Percentiles rank a stretch among this genome's conserved stretches.
These are phyloP conservation scores for Bos indicus DNA, from an alignment of 2,113 vertebrate genomes.

Conservation along the genomic window DNA sequence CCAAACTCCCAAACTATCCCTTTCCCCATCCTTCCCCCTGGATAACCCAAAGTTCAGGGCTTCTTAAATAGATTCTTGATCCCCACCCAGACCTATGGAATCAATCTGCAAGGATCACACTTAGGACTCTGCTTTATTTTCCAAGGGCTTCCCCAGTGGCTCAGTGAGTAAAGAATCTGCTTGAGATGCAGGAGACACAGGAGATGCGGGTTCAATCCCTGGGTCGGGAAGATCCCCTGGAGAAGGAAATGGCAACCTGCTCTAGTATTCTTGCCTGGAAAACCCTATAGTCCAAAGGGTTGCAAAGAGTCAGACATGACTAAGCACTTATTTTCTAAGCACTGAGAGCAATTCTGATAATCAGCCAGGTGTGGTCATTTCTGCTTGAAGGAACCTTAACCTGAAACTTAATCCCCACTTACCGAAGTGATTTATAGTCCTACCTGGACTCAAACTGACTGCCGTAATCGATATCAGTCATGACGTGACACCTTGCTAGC, in stretches of 20 bases:
- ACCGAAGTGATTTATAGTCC: neutral
- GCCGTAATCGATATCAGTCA: neutral
- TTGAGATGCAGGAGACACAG: neutral
- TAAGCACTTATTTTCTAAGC: neutral
- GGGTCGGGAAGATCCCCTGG: neutral
- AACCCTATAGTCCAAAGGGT: neutral
- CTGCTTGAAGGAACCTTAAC: neutral
- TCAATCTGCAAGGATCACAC: neutral
- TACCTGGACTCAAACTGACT: neutral
- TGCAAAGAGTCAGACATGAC: neutral
- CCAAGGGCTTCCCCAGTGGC: neutral
- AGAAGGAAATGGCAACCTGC: neutral
- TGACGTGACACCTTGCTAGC: neutral
- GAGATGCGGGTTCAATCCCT: neutral
- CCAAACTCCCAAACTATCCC: neutral
- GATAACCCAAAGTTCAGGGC: neutral
- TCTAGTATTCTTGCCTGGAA: neutral
- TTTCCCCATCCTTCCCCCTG: neutral
- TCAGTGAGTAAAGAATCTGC: accelerated
- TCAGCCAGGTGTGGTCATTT: neutral
- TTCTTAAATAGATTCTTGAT: neutral
- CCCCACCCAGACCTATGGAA: neutral
- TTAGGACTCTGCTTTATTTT: neutral
- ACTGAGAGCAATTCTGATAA: neutral
- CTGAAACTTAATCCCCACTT: neutral